Conservation (phyloP, 1,140 invertebrate species). For the Monochamus saltuarius region DNA sequence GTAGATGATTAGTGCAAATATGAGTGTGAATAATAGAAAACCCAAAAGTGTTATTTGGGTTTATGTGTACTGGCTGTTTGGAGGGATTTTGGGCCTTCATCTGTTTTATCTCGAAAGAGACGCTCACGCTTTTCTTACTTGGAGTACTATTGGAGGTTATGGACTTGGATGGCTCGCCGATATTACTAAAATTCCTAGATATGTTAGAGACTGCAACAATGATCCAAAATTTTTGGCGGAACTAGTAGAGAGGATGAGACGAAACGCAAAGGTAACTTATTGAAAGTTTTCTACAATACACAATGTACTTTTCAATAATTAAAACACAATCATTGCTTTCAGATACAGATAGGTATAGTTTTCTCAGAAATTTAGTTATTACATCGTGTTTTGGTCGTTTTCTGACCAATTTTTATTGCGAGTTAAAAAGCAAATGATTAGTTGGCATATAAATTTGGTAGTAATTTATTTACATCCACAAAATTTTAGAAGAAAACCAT, state of each 20-base stretch:
- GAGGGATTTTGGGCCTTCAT: constrained; percentile 88
- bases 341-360: no score
- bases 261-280: constrained; percentile 62
- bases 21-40: constrained; percentile 9
- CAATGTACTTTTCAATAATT: no score
- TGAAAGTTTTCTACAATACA: no score
- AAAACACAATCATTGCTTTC: no score
- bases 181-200: constrained; percentile 79
- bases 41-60: constrained; percentile 71
- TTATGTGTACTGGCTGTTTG: constrained; percentile 84
- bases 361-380: no score
- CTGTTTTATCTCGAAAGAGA: constrained; percentile 88
- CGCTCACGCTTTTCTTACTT: constrained; percentile 88
- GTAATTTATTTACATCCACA: no score
- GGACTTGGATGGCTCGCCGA: constrained; percentile 86
- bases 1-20: background rate
- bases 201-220: constrained; percentile 85
- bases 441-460: no score
- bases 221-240: constrained; percentile 69
- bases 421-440: no score
- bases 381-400: no score
- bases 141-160: constrained; percentile 83
- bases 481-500: no score
- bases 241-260: constrained; percentile 63
- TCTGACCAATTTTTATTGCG: no score